Evolutionary conservation across 2,888 invertebrate genomes (phyloP).

Genomic region (Harpagoxenus sublaevis): DNA sequence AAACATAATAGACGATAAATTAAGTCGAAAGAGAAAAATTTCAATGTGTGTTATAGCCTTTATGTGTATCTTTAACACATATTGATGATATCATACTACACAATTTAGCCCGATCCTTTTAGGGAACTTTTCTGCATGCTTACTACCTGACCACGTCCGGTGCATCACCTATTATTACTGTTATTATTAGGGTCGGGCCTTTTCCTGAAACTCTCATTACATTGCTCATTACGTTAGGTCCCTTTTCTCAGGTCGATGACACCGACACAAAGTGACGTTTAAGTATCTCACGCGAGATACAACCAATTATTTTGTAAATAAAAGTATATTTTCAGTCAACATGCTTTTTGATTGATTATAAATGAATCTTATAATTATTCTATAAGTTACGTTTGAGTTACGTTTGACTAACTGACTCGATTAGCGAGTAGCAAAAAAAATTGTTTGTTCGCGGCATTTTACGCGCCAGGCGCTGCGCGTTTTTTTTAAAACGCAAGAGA

Average conservation of each 20-base stretch:
- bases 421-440: conserved; percentile 28
- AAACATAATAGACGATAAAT: no score
- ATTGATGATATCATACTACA: background rate
- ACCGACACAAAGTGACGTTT: conserved; percentile 66
- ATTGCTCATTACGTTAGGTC: conserved; percentile 51
- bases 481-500: conserved; percentile 6
- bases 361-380: background rate
- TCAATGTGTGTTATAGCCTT: background rate
- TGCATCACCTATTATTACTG: conserved; percentile 72
- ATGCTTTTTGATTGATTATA: no score
- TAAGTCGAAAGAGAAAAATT: background rate
- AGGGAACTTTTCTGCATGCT: background rate
- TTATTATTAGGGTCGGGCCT: conserved; percentile 69
- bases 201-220: conserved; percentile 72
- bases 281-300: conserved; percentile 43
- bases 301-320: no score
- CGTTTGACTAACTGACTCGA: conserved; percentile 29
- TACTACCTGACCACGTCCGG: conserved; percentile 77
- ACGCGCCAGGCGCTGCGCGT: background rate
- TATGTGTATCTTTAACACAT: background rate
- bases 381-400: conserved; percentile 21
- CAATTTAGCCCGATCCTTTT: background rate
- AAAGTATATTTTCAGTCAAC: no score
- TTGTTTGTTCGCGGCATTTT: conserved; percentile 34
- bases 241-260: conserved; percentile 63